Conservation (phyloP, 1,140 invertebrate species). For the Zophobas morio region DNA sequence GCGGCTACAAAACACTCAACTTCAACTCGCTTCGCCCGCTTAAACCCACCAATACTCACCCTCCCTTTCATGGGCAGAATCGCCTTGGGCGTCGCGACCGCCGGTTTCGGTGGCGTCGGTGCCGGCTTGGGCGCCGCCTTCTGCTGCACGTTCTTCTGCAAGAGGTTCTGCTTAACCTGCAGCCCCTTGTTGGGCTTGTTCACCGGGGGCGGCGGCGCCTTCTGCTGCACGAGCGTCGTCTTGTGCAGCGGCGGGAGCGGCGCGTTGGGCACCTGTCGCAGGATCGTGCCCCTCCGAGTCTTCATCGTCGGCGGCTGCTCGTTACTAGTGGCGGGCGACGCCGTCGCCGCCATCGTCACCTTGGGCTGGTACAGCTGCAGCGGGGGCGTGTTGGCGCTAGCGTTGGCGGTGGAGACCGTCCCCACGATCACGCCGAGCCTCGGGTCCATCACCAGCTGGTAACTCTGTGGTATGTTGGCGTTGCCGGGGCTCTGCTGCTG, state of each 20-base stretch:
- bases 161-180: background rate
- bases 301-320: conserved; percentile 16
- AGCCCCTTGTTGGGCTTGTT: background rate
- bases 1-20: conserved; percentile 2
- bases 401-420: conserved; percentile 52
- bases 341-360: background rate
- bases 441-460: conserved; percentile 72
- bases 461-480: conserved; percentile 49
- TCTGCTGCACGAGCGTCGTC: background rate
- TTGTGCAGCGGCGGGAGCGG: conserved; percentile 48
- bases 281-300: background rate
- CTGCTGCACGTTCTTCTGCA: background rate
- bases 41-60: background rate
- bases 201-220: background rate
- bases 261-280: conserved; percentile 2
- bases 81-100: background rate
- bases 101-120: background rate
- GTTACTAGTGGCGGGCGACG: background rate
- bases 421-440: conserved; percentile 70
- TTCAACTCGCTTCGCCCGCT: no score
- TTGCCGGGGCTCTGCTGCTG: conserved; percentile 49
- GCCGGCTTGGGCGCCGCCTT: background rate
- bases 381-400: conserved; percentile 41
- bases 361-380: conserved; percentile 47
- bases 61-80: conserved; percentile 25